Conservation (phyloP, 2,797 vertebrate species). For the Characodon lateralis region DNA sequence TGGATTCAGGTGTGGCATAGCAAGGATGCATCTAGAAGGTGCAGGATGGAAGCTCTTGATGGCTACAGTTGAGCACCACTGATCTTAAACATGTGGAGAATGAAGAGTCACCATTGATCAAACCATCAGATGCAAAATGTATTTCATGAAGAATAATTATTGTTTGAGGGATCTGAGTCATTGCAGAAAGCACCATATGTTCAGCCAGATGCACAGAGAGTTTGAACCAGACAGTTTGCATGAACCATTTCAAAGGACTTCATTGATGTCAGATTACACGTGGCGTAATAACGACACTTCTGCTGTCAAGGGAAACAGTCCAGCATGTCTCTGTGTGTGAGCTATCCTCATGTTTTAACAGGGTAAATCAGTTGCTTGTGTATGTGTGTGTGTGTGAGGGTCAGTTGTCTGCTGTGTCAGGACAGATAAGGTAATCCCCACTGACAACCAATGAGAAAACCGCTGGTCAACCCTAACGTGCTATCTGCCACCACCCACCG, state of each 20-base stretch:
- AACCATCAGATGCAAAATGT: background rate
- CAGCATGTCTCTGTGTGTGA: background rate
- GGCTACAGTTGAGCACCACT: too few relatives aligned
- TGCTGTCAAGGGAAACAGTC: slow-evolving; percentile 13
- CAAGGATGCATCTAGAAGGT: too few relatives aligned
- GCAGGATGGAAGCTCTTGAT: too few relatives aligned
- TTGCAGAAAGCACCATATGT: too few relatives aligned
- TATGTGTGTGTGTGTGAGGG: slow-evolving; percentile 20
- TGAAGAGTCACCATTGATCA: background rate
- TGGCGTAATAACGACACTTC: background rate
- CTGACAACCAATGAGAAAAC: slow-evolving; percentile 49
- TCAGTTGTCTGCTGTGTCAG: slow-evolving; percentile 46
- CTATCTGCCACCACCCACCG: slow-evolving; percentile 46
- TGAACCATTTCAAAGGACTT: background rate
- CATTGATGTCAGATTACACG: background rate
- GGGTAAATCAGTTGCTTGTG: slow-evolving; percentile 38
- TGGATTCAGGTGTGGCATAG: too few relatives aligned
- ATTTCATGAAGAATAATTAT: background rate
- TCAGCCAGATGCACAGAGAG: too few relatives aligned
- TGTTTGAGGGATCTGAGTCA: background rate
- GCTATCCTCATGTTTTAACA: slow-evolving; percentile 26
- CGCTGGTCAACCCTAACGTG: slow-evolving; percentile 33
- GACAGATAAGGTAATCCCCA: slow-evolving; percentile 62
- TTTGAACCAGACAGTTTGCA: too few relatives aligned
- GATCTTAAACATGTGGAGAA: background rate